These are phyloP conservation scores for Oryzias celebensis DNA, from an alignment of 2,113 vertebrate genomes.

Conservation along the genomic window DNA sequence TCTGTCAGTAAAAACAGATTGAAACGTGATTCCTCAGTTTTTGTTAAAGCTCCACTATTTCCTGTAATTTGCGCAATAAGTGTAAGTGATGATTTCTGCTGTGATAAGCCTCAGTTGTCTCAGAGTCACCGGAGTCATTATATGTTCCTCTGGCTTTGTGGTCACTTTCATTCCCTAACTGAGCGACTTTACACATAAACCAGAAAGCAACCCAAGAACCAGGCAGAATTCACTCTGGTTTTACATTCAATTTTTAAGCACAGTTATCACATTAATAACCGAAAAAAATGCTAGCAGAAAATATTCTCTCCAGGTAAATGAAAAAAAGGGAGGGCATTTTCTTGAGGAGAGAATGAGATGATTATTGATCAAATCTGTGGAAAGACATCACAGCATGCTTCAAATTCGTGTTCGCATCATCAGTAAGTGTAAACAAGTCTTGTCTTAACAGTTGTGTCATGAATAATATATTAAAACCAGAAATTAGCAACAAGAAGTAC, in stretches of 20 bases:
- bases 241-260: not conserved
- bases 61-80: not conserved
- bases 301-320: not conserved
- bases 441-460: too few relatives aligned
- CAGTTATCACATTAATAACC: not conserved
- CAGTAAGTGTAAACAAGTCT: too few relatives aligned
- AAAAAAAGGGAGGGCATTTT: not conserved
- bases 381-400: not conserved
- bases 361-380: slow-evolving; percentile 3
- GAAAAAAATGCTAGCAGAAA: not conserved
- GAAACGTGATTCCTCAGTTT: too few relatives aligned
- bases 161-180: not conserved
- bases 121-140: not conserved
- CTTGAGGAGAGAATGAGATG: not conserved
- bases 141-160: not conserved
- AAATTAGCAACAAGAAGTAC: not conserved
- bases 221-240: not conserved
- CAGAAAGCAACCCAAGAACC: not conserved
- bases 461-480: too few relatives aligned
- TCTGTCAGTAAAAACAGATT: too few relatives aligned
- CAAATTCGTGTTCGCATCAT: too few relatives aligned
- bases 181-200: not conserved
- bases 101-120: not conserved
- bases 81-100: not conserved
- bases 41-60: not conserved